Base-by-base conservation (phyloP, 2,113 vertebrate genomes). In the Dromas ardeola region DNA sequence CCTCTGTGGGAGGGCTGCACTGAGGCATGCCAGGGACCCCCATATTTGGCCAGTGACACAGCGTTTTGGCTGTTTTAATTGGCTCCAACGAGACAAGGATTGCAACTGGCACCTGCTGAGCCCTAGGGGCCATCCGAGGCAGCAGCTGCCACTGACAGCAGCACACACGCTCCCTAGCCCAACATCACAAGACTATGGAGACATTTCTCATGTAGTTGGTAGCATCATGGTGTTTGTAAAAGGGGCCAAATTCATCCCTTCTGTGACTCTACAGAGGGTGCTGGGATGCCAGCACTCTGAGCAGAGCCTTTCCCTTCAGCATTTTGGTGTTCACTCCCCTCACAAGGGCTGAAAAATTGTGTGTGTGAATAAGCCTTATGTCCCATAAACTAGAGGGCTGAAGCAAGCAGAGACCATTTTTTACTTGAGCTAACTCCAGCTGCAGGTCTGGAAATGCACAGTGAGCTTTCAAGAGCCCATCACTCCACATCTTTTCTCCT, bases 1-100 rank as follows among this genome's bases (percentile, higher is more conserved):
- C 36, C 19, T 40, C 18, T 42, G 32, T 2, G 30, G 66, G 36
- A 80, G 21, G 23, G 58, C 84, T 49, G 49, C 79, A 43, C 29
- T 7, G 40, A 61, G 73, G 65, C 67, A 43, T 5, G 66, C 18
- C 84, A 65, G 45, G 38, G 72, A 30, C 34, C 94, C 93, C 96
- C 94, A 89, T 95, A 96, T 97, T 94, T 94, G 81, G 94, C 62
- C 43, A 29, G 66, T 97, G 96, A 97, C 95, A 87, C 91, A 96
- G 96, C 94, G n/a, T 84, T 95, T 53, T 81, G 55, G 26, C 65
- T 82, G 86, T 61, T 91, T 81, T 81, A 65, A 77, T 81, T 17
- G 90, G 93, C 82, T 34, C 80, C 78, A 83, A 61, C 1, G 15
- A 50, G 77, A 53, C 49, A 23, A 65, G 86, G 78, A 66, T 89